Conservation (phyloP, 2,797 vertebrate genomes). For the Bucorvus abyssinicus region DNA sequence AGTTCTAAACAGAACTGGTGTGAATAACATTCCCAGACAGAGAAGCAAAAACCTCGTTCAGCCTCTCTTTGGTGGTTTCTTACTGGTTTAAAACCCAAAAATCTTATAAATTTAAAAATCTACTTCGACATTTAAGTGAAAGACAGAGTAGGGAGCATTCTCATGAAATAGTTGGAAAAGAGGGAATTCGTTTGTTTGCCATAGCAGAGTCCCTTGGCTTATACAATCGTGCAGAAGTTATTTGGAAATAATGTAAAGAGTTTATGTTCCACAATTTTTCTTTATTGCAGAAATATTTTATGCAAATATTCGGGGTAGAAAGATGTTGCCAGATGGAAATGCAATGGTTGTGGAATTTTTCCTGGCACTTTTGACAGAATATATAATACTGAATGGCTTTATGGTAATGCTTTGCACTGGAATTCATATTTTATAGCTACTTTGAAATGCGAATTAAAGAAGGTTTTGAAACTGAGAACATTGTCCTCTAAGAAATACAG, state of each 20-base stretch:
- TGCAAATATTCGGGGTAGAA: slow-evolving; percentile 74
- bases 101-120: background rate
- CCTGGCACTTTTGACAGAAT: slow-evolving; percentile 73
- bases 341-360: slow-evolving; percentile 72
- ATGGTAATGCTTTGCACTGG: slow-evolving; percentile 72
- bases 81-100: background rate
- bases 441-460: slow-evolving; percentile 77
- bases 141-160: background rate
- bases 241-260: slow-evolving; percentile 74
- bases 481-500: slow-evolving; percentile 65
- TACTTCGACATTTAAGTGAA: background rate
- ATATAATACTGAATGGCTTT: slow-evolving; percentile 72
- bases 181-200: slow-evolving; percentile 14
- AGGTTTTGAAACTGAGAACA: slow-evolving; percentile 56
- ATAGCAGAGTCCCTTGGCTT: slow-evolving; percentile 46
- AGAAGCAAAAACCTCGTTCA: background rate
- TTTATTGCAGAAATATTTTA: slow-evolving; percentile 80
- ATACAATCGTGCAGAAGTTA: slow-evolving; percentile 68
- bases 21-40: background rate
- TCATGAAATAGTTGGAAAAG: slow-evolving; percentile 34
- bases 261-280: slow-evolving; percentile 76
- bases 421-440: slow-evolving; percentile 74
- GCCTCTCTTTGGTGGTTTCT: background rate
- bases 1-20: background rate
- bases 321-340: slow-evolving; percentile 78